Conservation (phyloP, 1,140 invertebrate genomes). For the Temnothorax curvispinosus region DNA sequence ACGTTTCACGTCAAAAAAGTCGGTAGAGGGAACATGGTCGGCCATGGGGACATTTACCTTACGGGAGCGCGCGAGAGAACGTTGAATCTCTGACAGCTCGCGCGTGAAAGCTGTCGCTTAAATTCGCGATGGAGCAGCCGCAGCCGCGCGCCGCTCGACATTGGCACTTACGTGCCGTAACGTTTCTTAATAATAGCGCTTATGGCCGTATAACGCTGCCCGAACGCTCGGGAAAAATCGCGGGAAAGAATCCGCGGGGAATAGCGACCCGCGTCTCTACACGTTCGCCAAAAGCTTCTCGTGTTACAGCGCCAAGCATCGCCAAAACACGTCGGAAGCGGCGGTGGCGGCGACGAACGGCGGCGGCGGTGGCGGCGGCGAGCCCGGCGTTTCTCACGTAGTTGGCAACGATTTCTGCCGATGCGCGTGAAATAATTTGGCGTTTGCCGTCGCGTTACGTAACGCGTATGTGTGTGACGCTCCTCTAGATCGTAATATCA, state of each 20-base stretch:
- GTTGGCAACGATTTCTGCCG: constrained; percentile 84
- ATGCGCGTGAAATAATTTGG: constrained; percentile 84
- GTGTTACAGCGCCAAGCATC: constrained; percentile 80
- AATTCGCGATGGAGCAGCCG: not conserved
- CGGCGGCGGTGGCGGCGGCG: constrained; percentile 59
- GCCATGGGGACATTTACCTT: too few relatives aligned
- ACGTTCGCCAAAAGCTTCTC: constrained; percentile 80
- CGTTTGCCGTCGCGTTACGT: constrained; percentile 76
- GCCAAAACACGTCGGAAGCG: constrained; percentile 79
- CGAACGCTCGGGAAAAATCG: constrained; percentile 63
- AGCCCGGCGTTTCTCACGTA: constrained; percentile 77
- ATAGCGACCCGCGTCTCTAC: constrained; percentile 7
- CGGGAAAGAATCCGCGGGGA: constrained; percentile 46
- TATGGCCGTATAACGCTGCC: constrained; percentile 37
- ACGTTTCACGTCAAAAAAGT: too few relatives aligned
- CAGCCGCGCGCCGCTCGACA: not conserved
- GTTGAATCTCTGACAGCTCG: constrained; percentile 42
- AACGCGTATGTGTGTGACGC: constrained; percentile 48
- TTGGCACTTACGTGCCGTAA: constrained; percentile 34
- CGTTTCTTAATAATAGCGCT: constrained; percentile 37
- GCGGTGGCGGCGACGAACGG: constrained; percentile 26
- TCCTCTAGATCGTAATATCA: constrained; percentile 39
- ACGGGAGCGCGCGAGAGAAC: not conserved
- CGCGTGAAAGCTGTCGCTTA: constrained; percentile 1
- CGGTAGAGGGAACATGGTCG: too few relatives aligned